Percentiles rank a stretch among this genome's conserved stretches.
Evolutionary conservation across 2,888 invertebrate species (phyloP).

Genomic region (Tetanocera ferruginea): DNA sequence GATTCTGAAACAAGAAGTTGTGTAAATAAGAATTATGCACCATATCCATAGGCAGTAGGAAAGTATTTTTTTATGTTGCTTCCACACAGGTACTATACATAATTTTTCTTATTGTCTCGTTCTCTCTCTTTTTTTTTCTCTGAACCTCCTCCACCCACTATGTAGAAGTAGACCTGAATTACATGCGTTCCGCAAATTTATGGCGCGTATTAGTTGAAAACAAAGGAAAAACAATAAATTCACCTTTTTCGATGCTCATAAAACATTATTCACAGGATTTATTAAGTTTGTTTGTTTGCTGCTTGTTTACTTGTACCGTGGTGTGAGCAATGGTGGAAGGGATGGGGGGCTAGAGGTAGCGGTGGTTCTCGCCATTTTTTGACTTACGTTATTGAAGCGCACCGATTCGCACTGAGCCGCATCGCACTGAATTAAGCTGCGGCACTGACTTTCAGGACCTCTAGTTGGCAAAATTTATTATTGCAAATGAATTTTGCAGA

Average conservation of each 20-base stretch:
- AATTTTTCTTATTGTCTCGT: no score
- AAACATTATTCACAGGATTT: constrained; percentile 37
- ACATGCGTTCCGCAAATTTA: constrained; percentile 33
- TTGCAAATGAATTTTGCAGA: constrained; percentile 26
- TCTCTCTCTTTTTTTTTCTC: no score
- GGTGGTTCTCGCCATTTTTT: not conserved
- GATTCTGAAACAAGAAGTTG: not conserved
- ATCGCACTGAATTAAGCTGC: not conserved
- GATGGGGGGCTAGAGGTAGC: not conserved
- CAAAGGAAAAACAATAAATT: constrained; percentile 36
- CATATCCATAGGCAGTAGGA: not conserved
- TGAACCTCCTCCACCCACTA: no score
- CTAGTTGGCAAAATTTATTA: constrained; percentile 15
- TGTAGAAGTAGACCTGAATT: not conserved
- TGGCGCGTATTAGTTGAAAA: constrained; percentile 29
- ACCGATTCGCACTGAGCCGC: not conserved
- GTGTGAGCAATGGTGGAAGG: not conserved
- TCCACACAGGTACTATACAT: no score
- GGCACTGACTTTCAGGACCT: not conserved
- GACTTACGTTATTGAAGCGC: constrained; percentile 10
- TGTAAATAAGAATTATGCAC: not conserved
- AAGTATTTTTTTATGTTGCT: no score
- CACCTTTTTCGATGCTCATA: constrained; percentile 36
- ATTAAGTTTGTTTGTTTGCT: constrained; percentile 22
- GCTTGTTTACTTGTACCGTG: constrained; percentile 6